A percentile compares a stretch with the other conserved stretches of the same genome.
phyloP scores from a whole-genome alignment of 2,888 invertebrate genomes.

The Molanna angustata region DNA sequence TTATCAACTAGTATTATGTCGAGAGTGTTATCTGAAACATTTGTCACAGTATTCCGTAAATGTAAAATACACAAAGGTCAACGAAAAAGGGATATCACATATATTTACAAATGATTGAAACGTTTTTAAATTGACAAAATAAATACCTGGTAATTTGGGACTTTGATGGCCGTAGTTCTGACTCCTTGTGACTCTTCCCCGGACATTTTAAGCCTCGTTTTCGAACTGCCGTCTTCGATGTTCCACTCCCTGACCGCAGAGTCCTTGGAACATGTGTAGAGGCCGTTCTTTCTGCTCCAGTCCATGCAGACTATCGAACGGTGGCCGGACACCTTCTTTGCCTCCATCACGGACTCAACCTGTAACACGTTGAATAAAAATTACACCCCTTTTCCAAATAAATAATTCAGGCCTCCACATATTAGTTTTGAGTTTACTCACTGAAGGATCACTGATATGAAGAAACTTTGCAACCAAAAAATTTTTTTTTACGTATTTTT shows the following conservation, averaged over 20 bases:
- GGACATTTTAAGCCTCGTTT: constrained; percentile 50
- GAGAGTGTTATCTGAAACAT: too few relatives aligned
- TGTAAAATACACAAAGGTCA: too few relatives aligned
- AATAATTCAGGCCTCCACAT: too few relatives aligned
- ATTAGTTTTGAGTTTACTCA: too few relatives aligned
- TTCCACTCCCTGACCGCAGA: constrained; percentile 58
- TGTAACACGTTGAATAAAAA: too few relatives aligned
- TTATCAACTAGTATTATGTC: too few relatives aligned
- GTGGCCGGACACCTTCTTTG: constrained; percentile 45
- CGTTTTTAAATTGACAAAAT: constrained; percentile 3
- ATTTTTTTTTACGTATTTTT: too few relatives aligned
- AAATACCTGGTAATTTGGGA: constrained; percentile 52
- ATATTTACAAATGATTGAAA: neutral
- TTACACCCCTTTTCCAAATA: too few relatives aligned
- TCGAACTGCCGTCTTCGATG: constrained; percentile 47
- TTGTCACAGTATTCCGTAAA: too few relatives aligned
- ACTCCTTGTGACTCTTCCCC: constrained; percentile 61
- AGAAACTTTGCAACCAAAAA: too few relatives aligned
- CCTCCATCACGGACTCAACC: constrained; percentile 56
- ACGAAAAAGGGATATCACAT: too few relatives aligned
- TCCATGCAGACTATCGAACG: constrained; percentile 50
- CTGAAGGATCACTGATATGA: too few relatives aligned
- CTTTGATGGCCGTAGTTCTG: constrained; percentile 58
- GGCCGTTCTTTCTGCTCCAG: constrained; percentile 54
- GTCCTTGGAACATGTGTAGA: constrained; percentile 55